Evolutionary conservation across 2,113 vertebrate genomes (phyloP).

Genomic region (Zootoca vivipara): DNA sequence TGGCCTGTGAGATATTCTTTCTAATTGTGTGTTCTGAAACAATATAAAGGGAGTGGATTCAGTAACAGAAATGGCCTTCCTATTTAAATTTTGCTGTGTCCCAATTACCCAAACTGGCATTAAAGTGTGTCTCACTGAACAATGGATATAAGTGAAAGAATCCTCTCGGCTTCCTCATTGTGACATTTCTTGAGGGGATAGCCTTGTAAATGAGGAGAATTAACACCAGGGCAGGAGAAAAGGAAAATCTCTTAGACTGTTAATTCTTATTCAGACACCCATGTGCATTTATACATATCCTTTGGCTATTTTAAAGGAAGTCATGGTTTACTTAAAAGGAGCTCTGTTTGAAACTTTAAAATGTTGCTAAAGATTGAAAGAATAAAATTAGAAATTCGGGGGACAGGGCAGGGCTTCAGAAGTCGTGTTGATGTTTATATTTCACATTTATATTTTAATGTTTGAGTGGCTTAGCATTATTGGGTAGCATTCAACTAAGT

Average conservation of each 20-base stretch:
- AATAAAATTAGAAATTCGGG: background rate
- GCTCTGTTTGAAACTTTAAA: background rate
- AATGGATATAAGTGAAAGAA: constrained; percentile 14
- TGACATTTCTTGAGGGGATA: constrained; percentile 22
- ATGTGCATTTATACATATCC: constrained; percentile 24
- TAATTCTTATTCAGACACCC: constrained; percentile 26
- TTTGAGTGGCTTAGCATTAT: too few species aligned
- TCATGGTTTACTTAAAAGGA: background rate
- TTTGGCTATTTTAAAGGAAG: constrained; percentile 22
- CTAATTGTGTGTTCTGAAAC: background rate
- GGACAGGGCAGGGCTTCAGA: background rate
- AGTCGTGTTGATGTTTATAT: background rate
- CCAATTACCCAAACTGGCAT: constrained; percentile 7
- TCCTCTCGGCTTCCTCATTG: constrained; percentile 18
- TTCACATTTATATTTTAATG: too few species aligned
- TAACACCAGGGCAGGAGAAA: constrained; percentile 31
- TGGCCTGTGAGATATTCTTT: accelerated
- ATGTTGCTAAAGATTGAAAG: background rate
- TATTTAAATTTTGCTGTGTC: constrained; percentile 35
- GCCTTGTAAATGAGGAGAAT: constrained; percentile 27
- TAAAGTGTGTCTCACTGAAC: constrained; percentile 9
- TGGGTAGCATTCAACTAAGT: too few species aligned
- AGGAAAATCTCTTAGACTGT: constrained; percentile 13
- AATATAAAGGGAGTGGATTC: background rate
- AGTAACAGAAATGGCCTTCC: background rate